Base-by-base conservation (phyloP, 2,113 vertebrate species). In the Cyanoramphus novaezelandiae region DNA sequence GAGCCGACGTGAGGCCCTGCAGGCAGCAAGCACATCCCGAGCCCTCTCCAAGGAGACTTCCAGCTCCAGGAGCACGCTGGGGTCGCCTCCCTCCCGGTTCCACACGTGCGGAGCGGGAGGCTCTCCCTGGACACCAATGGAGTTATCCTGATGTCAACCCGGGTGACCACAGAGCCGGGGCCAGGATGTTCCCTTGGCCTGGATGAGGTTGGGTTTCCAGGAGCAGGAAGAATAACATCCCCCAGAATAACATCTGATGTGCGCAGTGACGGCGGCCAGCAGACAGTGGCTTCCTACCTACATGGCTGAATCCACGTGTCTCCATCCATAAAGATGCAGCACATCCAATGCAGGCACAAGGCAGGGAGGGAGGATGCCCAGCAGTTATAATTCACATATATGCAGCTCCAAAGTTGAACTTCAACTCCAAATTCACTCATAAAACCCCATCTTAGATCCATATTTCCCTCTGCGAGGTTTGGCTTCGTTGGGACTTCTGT, bases 141-240 rank as follows among this genome's bases (percentile, higher is more conserved):
- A 50, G 37, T 86, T 91, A 50, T 71, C 86, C 91, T 39, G 50
- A 19, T 77, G 64, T 93, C 83, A 86, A 0, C 19, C 13, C 1
- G 2, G 46, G 47, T 72, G 88, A 85, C 24, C 0, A 2, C 0
- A 0, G 63, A 31, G 44, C 0, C 0, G 53, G 93, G 74, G 55
- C 60, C 85, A 41, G 92, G 60, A 81, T 3, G 16, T 85, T 90
- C 90, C 70, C 28, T 52, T 2, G 11, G 78, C 80, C 47, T 25
- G 84, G 39, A 55, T 4, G 62, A 88, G 86, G 50, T 47, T 2
- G 1, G 50, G 33, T 79, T 85, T 94, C 92, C 85, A 57, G 88
- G 57, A n/a, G 49, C 31, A 64, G 86, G 83, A 97, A 92, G 77
- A 82, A 69, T 2, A 57, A 75, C 0, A 19, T 84, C 91, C 74